These are phyloP conservation scores for Phenganax marumi DNA, from an alignment of 92 coral and sea anemone species.

Conservation along the genomic window DNA sequence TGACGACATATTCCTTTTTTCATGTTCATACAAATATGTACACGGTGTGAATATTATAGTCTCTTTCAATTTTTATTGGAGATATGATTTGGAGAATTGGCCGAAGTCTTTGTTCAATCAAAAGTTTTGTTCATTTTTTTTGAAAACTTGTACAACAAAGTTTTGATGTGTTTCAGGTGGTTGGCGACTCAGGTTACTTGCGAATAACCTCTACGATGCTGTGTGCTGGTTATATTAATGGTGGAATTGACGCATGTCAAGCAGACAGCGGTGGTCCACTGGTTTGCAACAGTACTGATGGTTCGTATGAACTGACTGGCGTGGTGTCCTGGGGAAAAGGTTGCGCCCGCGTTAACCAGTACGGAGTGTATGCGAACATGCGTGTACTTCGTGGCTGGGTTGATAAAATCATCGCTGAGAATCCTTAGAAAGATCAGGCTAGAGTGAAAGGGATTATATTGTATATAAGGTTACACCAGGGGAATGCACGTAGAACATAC, in stretches of 20 bases:
- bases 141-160: neutral
- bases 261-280: constrained; percentile 63
- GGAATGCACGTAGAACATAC: neutral
- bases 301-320: constrained; percentile 50
- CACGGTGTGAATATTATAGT: too few relatives aligned
- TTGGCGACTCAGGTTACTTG: neutral
- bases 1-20: neutral
- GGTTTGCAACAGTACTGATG: constrained; percentile 38
- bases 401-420: neutral
- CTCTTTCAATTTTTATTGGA: too few relatives aligned
- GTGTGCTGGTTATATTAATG: constrained; percentile 57
- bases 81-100: neutral
- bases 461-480: neutral
- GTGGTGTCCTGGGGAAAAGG: constrained; percentile 60
- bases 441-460: neutral
- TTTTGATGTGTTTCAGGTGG: neutral
- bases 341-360: constrained; percentile 54
- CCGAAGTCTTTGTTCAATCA: neutral
- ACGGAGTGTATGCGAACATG: constrained; percentile 57
- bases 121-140: neutral
- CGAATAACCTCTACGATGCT: constrained; percentile 51
- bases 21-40: neutral
- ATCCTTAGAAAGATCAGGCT: neutral
- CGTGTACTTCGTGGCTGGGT: constrained; percentile 49
- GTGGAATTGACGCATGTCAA: constrained; percentile 55